phyloP scores from a whole-genome alignment of 2,113 vertebrate species.

The Scartelaos histophorus region DNA sequence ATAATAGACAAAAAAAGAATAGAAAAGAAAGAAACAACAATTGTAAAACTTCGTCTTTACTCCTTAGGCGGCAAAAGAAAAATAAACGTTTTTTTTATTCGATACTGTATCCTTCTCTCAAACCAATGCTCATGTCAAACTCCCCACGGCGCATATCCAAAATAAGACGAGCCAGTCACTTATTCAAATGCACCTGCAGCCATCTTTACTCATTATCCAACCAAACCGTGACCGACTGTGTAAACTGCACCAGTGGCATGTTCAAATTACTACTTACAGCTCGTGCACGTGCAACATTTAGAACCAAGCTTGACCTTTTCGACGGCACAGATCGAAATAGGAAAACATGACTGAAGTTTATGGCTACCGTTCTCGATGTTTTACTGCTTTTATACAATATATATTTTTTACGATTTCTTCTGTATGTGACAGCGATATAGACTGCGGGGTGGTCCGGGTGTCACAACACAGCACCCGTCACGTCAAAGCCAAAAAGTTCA shows the following conservation, averaged over 20 bases:
- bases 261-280: slow-evolving; percentile 15
- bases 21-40: no score
- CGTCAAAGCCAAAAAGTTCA: slow-evolving; percentile 38
- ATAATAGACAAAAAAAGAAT: no score
- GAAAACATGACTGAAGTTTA: slow-evolving; percentile 36
- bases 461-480: slow-evolving; percentile 26
- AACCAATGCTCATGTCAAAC: background rate
- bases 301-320: slow-evolving; percentile 25
- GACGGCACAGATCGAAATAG: slow-evolving; percentile 23
- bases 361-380: slow-evolving; percentile 31
- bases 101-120: background rate
- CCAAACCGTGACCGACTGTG: background rate
- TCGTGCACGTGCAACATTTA: background rate
- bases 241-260: slow-evolving; percentile 22
- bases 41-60: no score
- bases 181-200: background rate
- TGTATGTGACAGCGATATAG: slow-evolving; percentile 28
- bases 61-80: no score
- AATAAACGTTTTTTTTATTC: no score
- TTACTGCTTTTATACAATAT: slow-evolving; percentile 3
- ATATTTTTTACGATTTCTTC: slow-evolving; percentile 21
- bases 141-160: background rate
- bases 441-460: slow-evolving; percentile 31
- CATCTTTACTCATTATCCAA: background rate
- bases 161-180: background rate